Evolutionary conservation across 2,888 invertebrate species (phyloP).

Genomic region (Clistopyga incitator): DNA sequence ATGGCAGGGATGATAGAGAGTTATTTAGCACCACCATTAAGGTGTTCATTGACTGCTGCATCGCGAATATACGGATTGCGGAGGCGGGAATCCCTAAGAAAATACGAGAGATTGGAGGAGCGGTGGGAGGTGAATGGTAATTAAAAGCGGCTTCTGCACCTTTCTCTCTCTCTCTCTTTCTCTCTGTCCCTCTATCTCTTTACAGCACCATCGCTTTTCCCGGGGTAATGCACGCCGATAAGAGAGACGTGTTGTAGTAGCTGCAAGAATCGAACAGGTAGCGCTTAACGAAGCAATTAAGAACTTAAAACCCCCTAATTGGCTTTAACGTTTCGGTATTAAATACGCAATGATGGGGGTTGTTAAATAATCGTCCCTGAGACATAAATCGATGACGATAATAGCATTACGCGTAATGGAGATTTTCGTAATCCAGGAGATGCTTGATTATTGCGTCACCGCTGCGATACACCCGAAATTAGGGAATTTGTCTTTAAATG

Average conservation of each 20-base stretch:
- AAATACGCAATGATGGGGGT: conserved; percentile 6
- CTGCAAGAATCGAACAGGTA: conserved; percentile 51
- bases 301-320: conserved; percentile 51
- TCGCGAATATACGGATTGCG: neutral
- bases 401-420: conserved; percentile 31
- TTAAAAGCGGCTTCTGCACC: conserved; percentile 21
- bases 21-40: neutral
- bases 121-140: conserved; percentile 30
- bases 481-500: neutral
- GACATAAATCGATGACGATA: conserved; percentile 3
- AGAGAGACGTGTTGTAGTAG: conserved; percentile 44
- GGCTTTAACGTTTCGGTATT: conserved; percentile 34
- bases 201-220: conserved; percentile 3
- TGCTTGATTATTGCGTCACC: neutral
- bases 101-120: conserved; percentile 16
- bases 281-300: conserved; percentile 53
- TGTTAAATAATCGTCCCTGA: neutral
- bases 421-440: neutral
- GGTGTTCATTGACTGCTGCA: neutral
- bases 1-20: neutral
- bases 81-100: neutral
- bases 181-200: neutral
- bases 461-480: neutral
- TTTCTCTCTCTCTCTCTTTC: neutral
- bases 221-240: conserved; percentile 41